phyloP scores from a whole-genome alignment of 2,888 invertebrate genomes.

The Hoplodrina ambigua region DNA sequence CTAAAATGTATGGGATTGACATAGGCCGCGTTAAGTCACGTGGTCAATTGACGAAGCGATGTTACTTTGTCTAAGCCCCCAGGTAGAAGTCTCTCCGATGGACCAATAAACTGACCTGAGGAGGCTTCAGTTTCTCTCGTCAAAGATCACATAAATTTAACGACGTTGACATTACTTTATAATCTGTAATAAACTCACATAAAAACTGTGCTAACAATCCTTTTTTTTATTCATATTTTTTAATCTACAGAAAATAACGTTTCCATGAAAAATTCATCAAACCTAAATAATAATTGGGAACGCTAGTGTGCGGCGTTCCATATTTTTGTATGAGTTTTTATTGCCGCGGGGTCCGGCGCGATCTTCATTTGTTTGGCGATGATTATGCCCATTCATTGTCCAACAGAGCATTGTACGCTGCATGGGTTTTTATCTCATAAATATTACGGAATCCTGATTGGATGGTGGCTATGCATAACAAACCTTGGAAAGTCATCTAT shows the following conservation, averaged over 20 bases:
- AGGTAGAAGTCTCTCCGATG: no score
- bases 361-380: slow-evolving; percentile 77
- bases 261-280: slow-evolving; percentile 6
- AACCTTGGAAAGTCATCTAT: slow-evolving; percentile 56
- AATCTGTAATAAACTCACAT: no score
- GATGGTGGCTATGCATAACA: slow-evolving; percentile 61
- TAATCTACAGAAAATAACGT: slow-evolving; percentile 8
- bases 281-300: slow-evolving; percentile 32
- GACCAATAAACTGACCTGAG: no score
- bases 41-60: no score
- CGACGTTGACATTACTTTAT: no score
- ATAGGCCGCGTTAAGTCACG: no score
- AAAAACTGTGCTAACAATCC: background rate
- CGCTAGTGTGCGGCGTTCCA: slow-evolving; percentile 43
- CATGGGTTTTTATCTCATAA: slow-evolving; percentile 64
- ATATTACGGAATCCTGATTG: slow-evolving; percentile 65
- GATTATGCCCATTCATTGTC: slow-evolving; percentile 77
- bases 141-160: no score
- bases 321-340: slow-evolving; percentile 64
- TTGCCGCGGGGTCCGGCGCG: slow-evolving; percentile 64
- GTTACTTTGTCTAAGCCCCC: no score
- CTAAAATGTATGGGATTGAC: no score
- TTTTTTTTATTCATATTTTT: background rate
- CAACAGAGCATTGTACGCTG: slow-evolving; percentile 69
- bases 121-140: no score